phyloP scores from a whole-genome alignment of 2,888 invertebrate genomes.

The Mimas tiliae region DNA sequence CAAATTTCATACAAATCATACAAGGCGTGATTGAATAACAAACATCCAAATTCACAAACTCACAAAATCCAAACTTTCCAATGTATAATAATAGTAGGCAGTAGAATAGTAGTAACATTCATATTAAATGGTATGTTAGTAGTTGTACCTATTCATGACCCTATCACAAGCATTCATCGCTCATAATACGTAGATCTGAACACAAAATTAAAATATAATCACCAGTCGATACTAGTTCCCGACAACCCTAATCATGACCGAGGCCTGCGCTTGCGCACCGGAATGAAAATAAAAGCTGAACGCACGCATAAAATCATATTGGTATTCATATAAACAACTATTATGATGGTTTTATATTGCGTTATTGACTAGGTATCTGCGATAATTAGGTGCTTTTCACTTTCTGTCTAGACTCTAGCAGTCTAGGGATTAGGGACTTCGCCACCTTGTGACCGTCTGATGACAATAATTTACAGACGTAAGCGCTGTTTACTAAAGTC shows the following conservation, averaged over 20 bases:
- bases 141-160: too few species aligned
- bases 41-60: too few species aligned
- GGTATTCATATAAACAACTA: constrained; percentile 51
- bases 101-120: too few species aligned
- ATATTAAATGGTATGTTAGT: too few species aligned
- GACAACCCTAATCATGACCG: constrained; percentile 24
- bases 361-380: neutral
- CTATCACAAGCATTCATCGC: too few species aligned
- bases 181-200: neutral
- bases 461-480: neutral
- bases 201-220: neutral
- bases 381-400: constrained; percentile 47
- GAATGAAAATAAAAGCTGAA: constrained; percentile 60
- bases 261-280: constrained; percentile 45
- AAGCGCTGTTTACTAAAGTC: neutral
- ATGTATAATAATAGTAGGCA: too few species aligned
- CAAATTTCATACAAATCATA: too few species aligned
- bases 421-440: constrained; percentile 13
- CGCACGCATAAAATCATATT: constrained; percentile 46
- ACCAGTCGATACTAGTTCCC: neutral
- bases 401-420: constrained; percentile 35
- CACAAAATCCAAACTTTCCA: too few species aligned
- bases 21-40: too few species aligned
- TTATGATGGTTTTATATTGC: constrained; percentile 43
- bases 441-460: neutral